Conservation (phyloP, 2,888 invertebrate species). For the Troilus luridus region DNA sequence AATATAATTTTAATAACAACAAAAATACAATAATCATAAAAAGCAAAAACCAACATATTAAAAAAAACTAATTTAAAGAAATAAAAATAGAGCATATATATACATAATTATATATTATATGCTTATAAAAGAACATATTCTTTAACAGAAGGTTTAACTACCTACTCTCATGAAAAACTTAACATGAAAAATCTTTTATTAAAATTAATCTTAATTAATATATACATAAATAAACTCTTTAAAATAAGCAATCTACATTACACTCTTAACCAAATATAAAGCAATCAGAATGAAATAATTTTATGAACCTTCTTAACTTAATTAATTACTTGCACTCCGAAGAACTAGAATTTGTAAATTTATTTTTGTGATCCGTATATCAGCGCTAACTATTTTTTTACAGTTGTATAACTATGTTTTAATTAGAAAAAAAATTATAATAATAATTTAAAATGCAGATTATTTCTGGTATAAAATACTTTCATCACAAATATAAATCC, state of each 20-base stretch:
- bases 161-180: neutral
- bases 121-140: neutral
- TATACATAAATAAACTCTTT: neutral
- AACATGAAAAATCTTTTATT: neutral
- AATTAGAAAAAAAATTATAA: neutral
- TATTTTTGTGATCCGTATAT: neutral
- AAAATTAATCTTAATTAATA: neutral
- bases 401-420: neutral
- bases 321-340: too few relatives aligned
- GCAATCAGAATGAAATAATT: neutral
- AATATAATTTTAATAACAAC: slow-evolving; percentile 31
- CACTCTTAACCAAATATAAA: neutral
- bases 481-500: neutral
- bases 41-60: neutral
- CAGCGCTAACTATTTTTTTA: neutral
- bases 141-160: neutral
- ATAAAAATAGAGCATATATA: neutral
- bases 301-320: neutral
- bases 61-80: slow-evolving; percentile 4
- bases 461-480: neutral
- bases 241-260: neutral
- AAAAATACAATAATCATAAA: slow-evolving; percentile 20
- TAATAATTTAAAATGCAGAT: neutral
- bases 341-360: neutral
- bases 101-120: neutral